These are phyloP conservation scores for Microcaecilia unicolor DNA, from an alignment of 2,797 vertebrate species.

Conservation along the genomic window DNA sequence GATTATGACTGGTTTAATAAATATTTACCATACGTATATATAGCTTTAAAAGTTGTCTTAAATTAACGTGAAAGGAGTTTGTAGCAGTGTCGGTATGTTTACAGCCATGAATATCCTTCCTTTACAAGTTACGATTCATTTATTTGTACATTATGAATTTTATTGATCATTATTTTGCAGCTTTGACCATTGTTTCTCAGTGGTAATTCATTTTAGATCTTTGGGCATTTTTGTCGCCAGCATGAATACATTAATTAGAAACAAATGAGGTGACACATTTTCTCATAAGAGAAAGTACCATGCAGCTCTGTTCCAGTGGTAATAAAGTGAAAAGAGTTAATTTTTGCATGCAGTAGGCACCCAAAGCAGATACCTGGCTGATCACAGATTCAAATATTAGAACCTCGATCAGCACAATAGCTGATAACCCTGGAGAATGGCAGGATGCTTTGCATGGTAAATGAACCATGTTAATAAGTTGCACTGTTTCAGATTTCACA, in stretches of 20 bases:
- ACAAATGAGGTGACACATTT: conserved; percentile 56
- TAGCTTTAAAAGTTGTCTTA: conserved; percentile 20
- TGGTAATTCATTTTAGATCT: conserved; percentile 47
- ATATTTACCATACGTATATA: conserved; percentile 18
- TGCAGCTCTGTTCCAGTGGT: conserved; percentile 49
- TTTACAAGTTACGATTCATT: conserved; percentile 40
- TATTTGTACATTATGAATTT: conserved; percentile 35
- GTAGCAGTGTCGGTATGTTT: conserved; percentile 28
- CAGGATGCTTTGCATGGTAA: too few species aligned
- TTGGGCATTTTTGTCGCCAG: conserved; percentile 50
- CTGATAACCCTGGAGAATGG: too few species aligned
- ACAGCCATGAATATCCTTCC: conserved; percentile 27
- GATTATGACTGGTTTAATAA: conserved; percentile 23
- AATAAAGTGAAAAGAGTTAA: conserved; percentile 22
- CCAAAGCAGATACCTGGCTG: conserved; percentile 26
- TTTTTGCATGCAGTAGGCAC: conserved; percentile 31
- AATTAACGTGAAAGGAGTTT: conserved; percentile 33
- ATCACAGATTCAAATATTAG: conserved; percentile 19
- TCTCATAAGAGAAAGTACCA: conserved; percentile 56
- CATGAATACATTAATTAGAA: conserved; percentile 43
- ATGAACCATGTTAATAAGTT: too few species aligned
- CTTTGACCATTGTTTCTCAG: conserved; percentile 49
- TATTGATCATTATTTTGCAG: conserved; percentile 51
- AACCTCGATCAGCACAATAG: too few species aligned
- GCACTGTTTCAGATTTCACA: too few species aligned